phyloP scores from a whole-genome alignment of 2,888 invertebrate genomes.

The Phanerotoma sp. region DNA sequence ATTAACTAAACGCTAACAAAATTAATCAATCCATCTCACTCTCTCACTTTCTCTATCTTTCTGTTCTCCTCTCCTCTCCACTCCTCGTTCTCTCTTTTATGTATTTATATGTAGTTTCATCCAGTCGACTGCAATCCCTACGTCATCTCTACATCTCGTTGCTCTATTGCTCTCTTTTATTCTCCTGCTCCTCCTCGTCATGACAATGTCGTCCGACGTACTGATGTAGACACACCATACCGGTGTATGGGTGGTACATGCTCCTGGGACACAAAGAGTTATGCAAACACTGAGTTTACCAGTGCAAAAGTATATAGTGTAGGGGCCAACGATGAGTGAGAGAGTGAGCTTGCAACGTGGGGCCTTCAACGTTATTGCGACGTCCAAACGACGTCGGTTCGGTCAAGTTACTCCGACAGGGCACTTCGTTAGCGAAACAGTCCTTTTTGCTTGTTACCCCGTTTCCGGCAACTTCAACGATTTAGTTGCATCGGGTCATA shows the following conservation, averaged over 20 bases:
- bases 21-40: too few relatives aligned
- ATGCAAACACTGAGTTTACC: constrained; percentile 48
- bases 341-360: not conserved
- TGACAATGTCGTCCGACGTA: constrained; percentile 17
- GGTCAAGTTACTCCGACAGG: constrained; percentile 41
- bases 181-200: constrained; percentile 16
- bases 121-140: constrained; percentile 19
- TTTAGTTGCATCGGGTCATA: not conserved
- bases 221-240: too few relatives aligned
- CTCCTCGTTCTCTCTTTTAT: too few relatives aligned
- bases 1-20: too few relatives aligned
- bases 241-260: constrained; percentile 34
- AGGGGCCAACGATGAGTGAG: not conserved
- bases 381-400: constrained; percentile 33
- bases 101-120: too few relatives aligned
- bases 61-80: too few relatives aligned
- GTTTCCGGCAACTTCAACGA: constrained; percentile 42
- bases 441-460: constrained; percentile 49
- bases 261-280: constrained; percentile 53
- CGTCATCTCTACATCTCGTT: not conserved
- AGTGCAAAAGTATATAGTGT: constrained; percentile 4
- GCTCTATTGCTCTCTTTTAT: not conserved
- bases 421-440: constrained; percentile 53
- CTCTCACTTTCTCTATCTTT: too few relatives aligned
- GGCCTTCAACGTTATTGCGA: constrained; percentile 48